Percentiles rank a stretch among this genome's conserved stretches.
These are phyloP conservation scores for Podarcis cretensis DNA, from an alignment of 2,113 vertebrate genomes.

Conservation along the genomic window DNA sequence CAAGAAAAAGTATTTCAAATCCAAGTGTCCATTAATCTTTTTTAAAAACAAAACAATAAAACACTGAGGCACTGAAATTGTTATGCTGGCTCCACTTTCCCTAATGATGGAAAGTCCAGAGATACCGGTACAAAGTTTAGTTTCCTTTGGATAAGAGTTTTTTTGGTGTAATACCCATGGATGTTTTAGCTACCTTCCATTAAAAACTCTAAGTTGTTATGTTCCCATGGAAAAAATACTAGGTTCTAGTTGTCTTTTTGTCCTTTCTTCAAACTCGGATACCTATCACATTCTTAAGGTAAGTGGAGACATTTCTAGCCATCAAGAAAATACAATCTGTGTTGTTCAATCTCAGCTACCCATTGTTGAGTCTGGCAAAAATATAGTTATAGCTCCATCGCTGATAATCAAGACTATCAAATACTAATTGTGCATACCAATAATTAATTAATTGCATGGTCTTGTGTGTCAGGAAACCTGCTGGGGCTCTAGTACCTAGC, in stretches of 20 bases:
- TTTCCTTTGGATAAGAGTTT: background rate
- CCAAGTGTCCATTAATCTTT: background rate
- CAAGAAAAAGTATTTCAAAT: background rate
- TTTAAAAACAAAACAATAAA: background rate
- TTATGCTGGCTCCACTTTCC: background rate
- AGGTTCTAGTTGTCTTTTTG: background rate
- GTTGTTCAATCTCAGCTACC: background rate
- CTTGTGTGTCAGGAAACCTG: background rate
- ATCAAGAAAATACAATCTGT: background rate
- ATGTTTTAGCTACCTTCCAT: background rate
- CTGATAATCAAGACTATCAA: background rate
- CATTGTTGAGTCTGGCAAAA: no score
- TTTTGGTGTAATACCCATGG: no score
- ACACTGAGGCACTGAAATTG: background rate
- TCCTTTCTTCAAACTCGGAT: no score
- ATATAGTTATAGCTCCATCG: background rate
- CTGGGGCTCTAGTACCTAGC: background rate
- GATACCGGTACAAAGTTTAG: background rate
- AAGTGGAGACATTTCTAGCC: background rate
- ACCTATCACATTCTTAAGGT: background rate
- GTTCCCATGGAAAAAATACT: background rate
- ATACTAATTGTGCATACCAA: background rate
- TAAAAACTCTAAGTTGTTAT: background rate
- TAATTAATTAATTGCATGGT: background rate
- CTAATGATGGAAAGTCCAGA: background rate